phyloP scores from a whole-genome alignment of 2,888 invertebrate species.

The Acheta domesticus region DNA sequence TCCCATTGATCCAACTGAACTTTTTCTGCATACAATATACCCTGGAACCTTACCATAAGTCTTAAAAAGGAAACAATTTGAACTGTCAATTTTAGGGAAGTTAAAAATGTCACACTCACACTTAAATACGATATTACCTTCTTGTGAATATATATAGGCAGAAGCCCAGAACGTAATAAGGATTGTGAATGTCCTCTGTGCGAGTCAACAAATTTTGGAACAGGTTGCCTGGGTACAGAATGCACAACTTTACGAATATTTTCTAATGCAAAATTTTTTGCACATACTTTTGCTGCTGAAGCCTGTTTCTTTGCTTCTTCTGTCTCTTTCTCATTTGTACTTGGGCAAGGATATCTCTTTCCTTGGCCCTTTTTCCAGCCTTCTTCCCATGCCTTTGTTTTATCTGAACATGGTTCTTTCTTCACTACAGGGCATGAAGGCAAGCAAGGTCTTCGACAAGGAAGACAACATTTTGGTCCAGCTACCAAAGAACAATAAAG shows the following conservation, averaged over 20 bases:
- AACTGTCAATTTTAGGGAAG: background rate
- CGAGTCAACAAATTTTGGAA: background rate
- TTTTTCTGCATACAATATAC: background rate
- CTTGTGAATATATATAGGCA: background rate
- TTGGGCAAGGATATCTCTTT: background rate
- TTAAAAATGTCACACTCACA: too few species aligned
- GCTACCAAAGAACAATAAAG: background rate
- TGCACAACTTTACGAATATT: background rate
- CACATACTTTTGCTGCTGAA: background rate
- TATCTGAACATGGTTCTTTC: background rate
- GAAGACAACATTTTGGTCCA: background rate
- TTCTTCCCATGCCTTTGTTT: background rate
- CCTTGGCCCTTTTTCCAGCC: background rate
- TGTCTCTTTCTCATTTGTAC: background rate
- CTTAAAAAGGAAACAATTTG: background rate
- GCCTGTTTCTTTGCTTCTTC: background rate
- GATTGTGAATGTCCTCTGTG: background rate
- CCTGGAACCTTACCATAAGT: background rate
- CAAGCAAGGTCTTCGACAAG: background rate
- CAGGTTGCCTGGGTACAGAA: background rate
- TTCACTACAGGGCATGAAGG: background rate
- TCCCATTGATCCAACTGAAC: too few species aligned
- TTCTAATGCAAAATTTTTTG: background rate
- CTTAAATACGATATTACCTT: background rate
- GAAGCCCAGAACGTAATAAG: background rate